These are phyloP conservation scores for Jaculus jaculus DNA, from an alignment of 2,113 vertebrate genomes.

Conservation along the genomic window DNA sequence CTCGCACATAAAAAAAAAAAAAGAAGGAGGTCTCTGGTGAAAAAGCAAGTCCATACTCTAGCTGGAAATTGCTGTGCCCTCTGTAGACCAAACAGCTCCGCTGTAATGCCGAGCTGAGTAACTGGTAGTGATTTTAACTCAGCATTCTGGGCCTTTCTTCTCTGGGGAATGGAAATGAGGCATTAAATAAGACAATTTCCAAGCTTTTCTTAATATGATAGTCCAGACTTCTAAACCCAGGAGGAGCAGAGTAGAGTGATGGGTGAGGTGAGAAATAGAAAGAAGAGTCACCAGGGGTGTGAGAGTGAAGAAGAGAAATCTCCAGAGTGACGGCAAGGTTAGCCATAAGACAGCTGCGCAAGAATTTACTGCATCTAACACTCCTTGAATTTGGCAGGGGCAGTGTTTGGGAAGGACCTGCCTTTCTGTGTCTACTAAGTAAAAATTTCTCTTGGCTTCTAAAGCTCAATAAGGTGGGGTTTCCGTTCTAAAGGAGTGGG, in stretches of 20 bases:
- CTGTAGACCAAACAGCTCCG: background rate
- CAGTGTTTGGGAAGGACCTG: background rate
- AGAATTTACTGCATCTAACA: background rate
- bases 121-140: background rate
- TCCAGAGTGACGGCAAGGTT: background rate
- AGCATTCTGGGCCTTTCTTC: background rate
- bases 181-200: background rate
- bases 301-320: background rate
- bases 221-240: background rate
- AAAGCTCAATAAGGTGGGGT: background rate
- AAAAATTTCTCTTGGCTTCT: background rate
- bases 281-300: background rate
- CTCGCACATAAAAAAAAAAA: too few species aligned
- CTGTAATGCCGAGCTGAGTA: background rate
- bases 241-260: background rate
- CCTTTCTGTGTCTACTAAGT: background rate
- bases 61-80: background rate
- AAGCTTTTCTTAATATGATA: background rate
- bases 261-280: background rate
- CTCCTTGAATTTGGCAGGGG: background rate
- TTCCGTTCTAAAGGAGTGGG: background rate
- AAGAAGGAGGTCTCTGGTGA: background rate
- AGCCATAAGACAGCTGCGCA: background rate
- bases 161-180: too few species aligned
- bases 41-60: background rate